Base-by-base conservation (phyloP, 2,888 invertebrate genomes). In the Drosophila ezoana region DNA sequence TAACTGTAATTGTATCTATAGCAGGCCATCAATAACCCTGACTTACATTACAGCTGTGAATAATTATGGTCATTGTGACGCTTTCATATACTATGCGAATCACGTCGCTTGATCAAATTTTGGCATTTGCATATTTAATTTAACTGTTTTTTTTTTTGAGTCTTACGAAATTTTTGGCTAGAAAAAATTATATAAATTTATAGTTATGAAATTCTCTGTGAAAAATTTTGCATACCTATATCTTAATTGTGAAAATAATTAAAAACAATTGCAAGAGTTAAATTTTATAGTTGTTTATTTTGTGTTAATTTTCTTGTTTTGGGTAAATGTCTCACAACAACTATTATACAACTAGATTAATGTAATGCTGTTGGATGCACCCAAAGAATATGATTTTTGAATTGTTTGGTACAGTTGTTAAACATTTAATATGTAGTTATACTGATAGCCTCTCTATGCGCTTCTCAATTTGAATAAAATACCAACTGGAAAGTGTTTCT, bases 261-360 rank as follows among this genome's bases (percentile, higher is more conserved):
- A 18, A 48, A 33, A 13, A n/a, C 28, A 9, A 38, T n/a, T 28
- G 11, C 0, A 44, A 52, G 18, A 44, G 5, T 38, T 4, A n/a
- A 10, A 47, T 60, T 52, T 45, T 14, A 13, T 32, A 40, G 32
- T 63, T 62, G 48, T 79, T 81, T 60, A 49, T 72, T 67, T 38
- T 68, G 66, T 64, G 64, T 66, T 70, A 43, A 35, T 54, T 70
- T 52, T 57, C 57, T 60, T 40, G 53, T 65, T 52, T 64, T 72
- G 72, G 81, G 79, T 83, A 83, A 83, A 83, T 83, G 66, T 83
- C 71, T 85, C 86, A 83, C 83, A 83, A 86, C 83, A 83, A 83
- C 81, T 83, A 83, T 65, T 67, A 66, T 80, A 86, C 78, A 76
- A 70, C 72, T 86, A 85, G 68, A 51, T 52, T 61, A 40, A 65